Evolutionary conservation across 2,888 invertebrate genomes (phyloP), one percentile per base, ranked within the genome.

Genomic region (Drosophila mulleri): DNA sequence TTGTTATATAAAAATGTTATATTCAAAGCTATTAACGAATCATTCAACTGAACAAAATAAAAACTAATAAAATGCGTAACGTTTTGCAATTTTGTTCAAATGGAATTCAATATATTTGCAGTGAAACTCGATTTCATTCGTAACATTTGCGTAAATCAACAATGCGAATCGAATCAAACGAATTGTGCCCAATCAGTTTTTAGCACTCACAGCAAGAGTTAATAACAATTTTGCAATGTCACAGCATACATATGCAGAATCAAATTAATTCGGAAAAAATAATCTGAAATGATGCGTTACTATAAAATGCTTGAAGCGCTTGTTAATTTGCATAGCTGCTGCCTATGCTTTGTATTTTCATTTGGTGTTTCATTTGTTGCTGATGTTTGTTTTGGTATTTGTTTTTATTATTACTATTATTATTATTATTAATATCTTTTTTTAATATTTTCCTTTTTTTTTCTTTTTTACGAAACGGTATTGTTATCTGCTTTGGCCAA

Each of bases 291-390:
- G 35, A 75, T 60, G 52, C 65, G 63, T 63, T 77, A 71, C 90
- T 72, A 77, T 14, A 67, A 60, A 78, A 78, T 73, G 77, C 79
- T 72, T 72, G 53, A 65, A 77, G 74, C 86, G 77, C 69, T 64
- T 74, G 53, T 72, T 76, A 70, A 83, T 87, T 90, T 80, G 68
- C 89, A 90, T 87, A 90, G 83, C 88, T 72, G 67, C 67, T 56
- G 20, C 39, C 57, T 53, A 32, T 65, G 66, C 48, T 61, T 56
- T 23, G 37, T 66, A 14, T 39, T 39, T 26, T 39, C n/a, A 26
- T 39, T 18, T 41, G 11, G 7, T 26, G 39, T 54, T 58, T n/a
- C n/a, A n/a, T n/a, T 54, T 56, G 50, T 45, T 44, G 18, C 37
- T 63, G 59, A 39, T 54, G 26, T 47, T 44, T 45, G 20, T 60